phyloP scores from a whole-genome alignment of 2,797 vertebrate species.

The Bovichtus variegatus region DNA sequence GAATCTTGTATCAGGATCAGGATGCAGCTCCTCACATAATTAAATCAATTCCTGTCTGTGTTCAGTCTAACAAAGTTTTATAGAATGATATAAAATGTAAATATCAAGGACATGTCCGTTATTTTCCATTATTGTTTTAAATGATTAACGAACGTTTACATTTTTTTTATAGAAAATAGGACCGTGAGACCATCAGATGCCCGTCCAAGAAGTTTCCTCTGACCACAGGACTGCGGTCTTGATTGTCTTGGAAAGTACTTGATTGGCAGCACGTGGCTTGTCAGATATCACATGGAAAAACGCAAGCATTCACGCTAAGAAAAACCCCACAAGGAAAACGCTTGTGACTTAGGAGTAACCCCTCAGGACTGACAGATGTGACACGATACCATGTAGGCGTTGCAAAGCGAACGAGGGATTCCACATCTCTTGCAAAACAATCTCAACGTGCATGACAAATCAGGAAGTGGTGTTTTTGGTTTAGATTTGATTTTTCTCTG shows the following conservation, averaged over 20 bases:
- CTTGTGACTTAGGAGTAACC: slow-evolving; percentile 39
- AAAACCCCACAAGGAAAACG: slow-evolving; percentile 14
- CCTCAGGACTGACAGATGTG: slow-evolving; percentile 42
- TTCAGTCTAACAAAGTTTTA: neutral
- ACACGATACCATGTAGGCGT: slow-evolving; percentile 53
- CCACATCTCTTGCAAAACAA: slow-evolving; percentile 42
- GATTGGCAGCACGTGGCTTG: slow-evolving; percentile 35
- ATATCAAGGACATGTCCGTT: neutral
- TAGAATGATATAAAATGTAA: neutral
- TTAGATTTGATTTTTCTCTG: neutral
- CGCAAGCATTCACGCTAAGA: neutral
- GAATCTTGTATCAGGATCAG: no score
- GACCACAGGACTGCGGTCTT: neutral
- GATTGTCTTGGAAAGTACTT: no score
- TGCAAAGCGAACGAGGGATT: slow-evolving; percentile 47
- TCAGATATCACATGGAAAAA: slow-evolving; percentile 42
- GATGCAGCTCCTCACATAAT: neutral
- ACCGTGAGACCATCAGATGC: no score
- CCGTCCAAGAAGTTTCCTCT: neutral
- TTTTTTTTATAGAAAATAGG: no score
- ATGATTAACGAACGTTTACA: neutral
- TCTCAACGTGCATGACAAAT: neutral
- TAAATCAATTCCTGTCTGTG: neutral
- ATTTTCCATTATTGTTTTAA: neutral
- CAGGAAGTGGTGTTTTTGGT: slow-evolving; percentile 18